A percentile compares a stretch with the other conserved stretches of the same genome.
These are phyloP conservation scores for Eueremaeus valkanovi DNA, from an alignment of 2,888 invertebrate species.

Conservation along the genomic window DNA sequence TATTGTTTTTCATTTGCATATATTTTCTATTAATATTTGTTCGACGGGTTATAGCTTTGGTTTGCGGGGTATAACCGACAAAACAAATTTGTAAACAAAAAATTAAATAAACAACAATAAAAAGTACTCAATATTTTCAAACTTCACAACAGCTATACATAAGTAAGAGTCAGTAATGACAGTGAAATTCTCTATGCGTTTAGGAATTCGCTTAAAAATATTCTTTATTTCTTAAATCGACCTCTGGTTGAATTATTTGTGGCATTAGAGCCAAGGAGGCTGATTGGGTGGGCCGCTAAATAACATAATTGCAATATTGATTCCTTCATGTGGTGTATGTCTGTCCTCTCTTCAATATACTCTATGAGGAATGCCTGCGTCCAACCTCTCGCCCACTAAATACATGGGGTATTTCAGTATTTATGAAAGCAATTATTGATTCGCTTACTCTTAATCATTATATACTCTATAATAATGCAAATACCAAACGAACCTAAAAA, in stretches of 20 bases:
- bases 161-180: not conserved
- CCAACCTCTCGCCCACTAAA: conserved; percentile 27
- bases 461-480: conserved; percentile 21
- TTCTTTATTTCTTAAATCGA: no score
- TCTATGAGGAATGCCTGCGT: conserved; percentile 6
- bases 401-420: no score
- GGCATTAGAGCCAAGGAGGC: not conserved
- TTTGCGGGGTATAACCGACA: not conserved
- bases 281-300: conserved; percentile 24
- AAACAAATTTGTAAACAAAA: conserved; percentile 12
- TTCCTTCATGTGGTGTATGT: conserved; percentile 21
- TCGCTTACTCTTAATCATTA: conserved; percentile 4
- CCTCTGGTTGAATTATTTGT: no score
- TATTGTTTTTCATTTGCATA: not conserved
- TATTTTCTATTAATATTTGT: not conserved
- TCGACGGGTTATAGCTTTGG: not conserved
- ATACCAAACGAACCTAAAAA: not conserved
- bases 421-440: conserved; percentile 19
- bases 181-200: no score
- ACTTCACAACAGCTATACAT: not conserved
- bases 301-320: conserved; percentile 23
- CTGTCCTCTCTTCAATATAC: not conserved
- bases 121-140: not conserved
- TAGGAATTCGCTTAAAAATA: no score
- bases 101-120: not conserved